These are phyloP conservation scores for Koerneria pararmatus DNA, from an alignment of 2,888 invertebrate species.

Conservation along the genomic window DNA sequence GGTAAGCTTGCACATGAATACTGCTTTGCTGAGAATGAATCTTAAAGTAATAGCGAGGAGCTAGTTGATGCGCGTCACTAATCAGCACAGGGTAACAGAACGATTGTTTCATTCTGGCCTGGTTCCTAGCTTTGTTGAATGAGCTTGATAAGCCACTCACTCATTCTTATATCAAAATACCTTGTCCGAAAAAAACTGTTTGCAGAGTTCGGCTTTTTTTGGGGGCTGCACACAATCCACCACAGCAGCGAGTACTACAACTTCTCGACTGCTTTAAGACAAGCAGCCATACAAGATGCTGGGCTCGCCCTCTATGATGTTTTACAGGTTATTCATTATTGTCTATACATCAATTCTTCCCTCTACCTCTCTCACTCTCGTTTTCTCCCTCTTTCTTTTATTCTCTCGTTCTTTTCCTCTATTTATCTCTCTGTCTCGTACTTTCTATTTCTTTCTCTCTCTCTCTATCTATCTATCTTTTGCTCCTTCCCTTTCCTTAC, in stretches of 20 bases:
- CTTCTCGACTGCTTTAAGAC: constrained; percentile 77
- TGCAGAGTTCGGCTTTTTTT: constrained; percentile 79
- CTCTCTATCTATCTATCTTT: not conserved
- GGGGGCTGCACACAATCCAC: constrained; percentile 86
- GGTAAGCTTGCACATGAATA: too few species aligned
- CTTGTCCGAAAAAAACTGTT: too few species aligned
- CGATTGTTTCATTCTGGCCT: too few species aligned
- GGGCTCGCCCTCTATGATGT: constrained; percentile 60
- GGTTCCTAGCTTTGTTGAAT: too few species aligned
- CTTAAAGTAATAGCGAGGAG: too few species aligned
- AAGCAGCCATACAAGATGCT: constrained; percentile 77
- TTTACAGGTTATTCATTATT: constrained; percentile 29
- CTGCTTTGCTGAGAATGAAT: too few species aligned
- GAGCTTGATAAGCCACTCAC: too few species aligned
- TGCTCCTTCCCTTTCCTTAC: not conserved
- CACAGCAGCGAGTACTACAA: constrained; percentile 87
- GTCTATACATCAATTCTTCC: not conserved
- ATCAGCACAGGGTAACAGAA: too few species aligned
- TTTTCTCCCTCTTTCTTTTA: not conserved
- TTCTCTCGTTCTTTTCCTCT: not conserved
- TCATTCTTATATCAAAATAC: too few species aligned
- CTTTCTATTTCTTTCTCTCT: constrained; percentile 3
- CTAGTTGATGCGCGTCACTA: too few species aligned
- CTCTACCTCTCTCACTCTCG: not conserved
- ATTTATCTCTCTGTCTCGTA: not conserved